Evolutionary conservation across 2,888 invertebrate genomes (phyloP).

Genomic region (Pristionchus fissidentatus): DNA sequence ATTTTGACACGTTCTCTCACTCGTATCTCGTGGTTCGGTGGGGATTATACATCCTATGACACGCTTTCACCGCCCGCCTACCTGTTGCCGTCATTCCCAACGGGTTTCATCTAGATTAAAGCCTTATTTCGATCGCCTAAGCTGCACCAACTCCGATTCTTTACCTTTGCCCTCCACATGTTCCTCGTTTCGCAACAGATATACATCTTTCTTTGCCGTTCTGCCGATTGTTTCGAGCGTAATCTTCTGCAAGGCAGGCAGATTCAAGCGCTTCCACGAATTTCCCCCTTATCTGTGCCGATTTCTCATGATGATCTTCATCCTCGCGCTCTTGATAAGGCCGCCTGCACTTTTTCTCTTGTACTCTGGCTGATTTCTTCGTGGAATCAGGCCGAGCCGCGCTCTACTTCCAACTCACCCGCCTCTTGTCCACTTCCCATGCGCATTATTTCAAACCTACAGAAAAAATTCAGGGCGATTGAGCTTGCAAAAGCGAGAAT

Average conservation of each 20-base stretch:
- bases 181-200: background rate
- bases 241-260: background rate
- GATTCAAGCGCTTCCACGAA: background rate
- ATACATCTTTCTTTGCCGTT: background rate
- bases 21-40: conserved; percentile 12
- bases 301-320: conserved; percentile 1
- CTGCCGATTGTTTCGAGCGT: background rate
- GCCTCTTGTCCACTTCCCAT: too few species aligned
- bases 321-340: conserved; percentile 18
- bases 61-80: background rate
- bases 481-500: too few species aligned
- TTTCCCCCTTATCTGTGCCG: background rate
- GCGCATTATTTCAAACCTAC: too few species aligned
- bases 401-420: conserved; percentile 33
- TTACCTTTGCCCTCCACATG: background rate
- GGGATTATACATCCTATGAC: background rate
- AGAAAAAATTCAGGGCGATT: too few species aligned
- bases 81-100: background rate
- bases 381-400: background rate
- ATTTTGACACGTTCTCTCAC: conserved; percentile 5
- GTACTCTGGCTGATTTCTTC: background rate
- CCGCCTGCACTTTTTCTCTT: conserved; percentile 31
- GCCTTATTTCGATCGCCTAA: background rate
- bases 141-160: background rate
- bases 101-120: background rate